Base-by-base conservation (phyloP, 2,797 vertebrate genomes). In the Odontamblyopus lacepedii region DNA sequence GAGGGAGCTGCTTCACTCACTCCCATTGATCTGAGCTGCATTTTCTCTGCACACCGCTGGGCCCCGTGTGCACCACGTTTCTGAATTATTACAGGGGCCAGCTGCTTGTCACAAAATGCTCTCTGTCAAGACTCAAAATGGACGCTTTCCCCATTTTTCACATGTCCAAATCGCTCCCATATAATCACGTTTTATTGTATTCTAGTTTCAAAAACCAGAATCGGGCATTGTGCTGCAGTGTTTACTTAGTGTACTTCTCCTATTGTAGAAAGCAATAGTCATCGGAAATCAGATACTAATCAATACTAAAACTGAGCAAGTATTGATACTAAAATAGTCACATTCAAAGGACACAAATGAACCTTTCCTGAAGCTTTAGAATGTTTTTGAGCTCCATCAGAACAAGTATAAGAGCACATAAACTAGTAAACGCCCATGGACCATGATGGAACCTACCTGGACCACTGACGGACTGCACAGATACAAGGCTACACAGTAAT, bases 61-160 rank as follows among this genome's bases (percentile, higher is more conserved):
- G 92, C 90, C 87, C 91, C 91, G 89, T 86, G 89, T 82, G 79
- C 84, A 93, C 93, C 93, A 92, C 92, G 93, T 92, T 92, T 91
- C 91, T 88, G 92, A 93, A 93, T 93, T 92, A 94, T 94, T 94
- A 93, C 89, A 92, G 91, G 82, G 90, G 90, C 88, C 93, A 93
- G 93, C 93, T 93, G 94, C 88, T 93, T 93, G 91, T 94, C 93
- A 92, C 89, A 84, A 89, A 89, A 91, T 87, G 84, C 91, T 92
- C 90, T 90, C 88, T 86, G 90, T 93, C 93, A 94, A 30, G 57
- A 18, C 27, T 16, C 23, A 59, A 29, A 59, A 29, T 59, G 23
- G 57, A 30, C 1, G 13, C 16, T 60, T 60, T 48, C 16, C 27
- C 26, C 29, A 30, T 60, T 27, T 29, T 60, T 30, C 29, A 60